phyloP scores from a whole-genome alignment of 2,888 invertebrate species.

The Dryocosmus kuriphilus region DNA sequence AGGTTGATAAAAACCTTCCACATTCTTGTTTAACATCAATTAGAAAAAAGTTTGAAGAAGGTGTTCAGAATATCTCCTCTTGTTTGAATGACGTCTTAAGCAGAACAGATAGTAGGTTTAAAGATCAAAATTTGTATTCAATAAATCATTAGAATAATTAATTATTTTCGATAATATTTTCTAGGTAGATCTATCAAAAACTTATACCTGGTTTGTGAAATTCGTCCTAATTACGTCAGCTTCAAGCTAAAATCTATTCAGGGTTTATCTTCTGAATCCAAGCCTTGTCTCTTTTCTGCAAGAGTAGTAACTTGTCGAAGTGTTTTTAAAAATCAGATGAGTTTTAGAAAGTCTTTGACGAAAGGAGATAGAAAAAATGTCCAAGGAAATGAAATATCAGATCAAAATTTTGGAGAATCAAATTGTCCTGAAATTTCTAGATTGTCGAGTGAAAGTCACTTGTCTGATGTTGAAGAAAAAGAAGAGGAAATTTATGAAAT shows the following conservation, averaged over 20 bases:
- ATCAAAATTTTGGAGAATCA: background rate
- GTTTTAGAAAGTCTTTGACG: background rate
- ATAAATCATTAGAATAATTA: background rate
- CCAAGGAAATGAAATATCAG: background rate
- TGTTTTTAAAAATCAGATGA: background rate
- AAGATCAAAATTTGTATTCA: background rate
- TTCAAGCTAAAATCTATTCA: conserved; percentile 57
- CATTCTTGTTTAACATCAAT: conserved; percentile 50
- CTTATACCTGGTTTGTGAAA: conserved; percentile 57
- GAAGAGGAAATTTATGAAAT: background rate
- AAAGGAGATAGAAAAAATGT: background rate
- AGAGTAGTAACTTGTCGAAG: conserved; percentile 54
- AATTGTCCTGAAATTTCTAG: background rate
- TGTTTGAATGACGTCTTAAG: conserved; percentile 57
- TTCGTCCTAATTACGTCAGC: conserved; percentile 58
- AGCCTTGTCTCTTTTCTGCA: conserved; percentile 55
- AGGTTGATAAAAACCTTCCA: conserved; percentile 52
- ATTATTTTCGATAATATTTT: background rate
- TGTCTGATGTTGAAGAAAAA: background rate
- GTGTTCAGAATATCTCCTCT: conserved; percentile 55
- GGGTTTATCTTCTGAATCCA: conserved; percentile 21
- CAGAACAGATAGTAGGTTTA: conserved; percentile 26
- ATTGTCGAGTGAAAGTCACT: background rate
- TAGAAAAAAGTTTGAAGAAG: conserved; percentile 50
- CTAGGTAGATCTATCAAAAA: conserved; percentile 27